Evolutionary conservation across 35 echinoderm and acorn worm species (phyloP).

Genomic region (Chiridota heheva): DNA sequence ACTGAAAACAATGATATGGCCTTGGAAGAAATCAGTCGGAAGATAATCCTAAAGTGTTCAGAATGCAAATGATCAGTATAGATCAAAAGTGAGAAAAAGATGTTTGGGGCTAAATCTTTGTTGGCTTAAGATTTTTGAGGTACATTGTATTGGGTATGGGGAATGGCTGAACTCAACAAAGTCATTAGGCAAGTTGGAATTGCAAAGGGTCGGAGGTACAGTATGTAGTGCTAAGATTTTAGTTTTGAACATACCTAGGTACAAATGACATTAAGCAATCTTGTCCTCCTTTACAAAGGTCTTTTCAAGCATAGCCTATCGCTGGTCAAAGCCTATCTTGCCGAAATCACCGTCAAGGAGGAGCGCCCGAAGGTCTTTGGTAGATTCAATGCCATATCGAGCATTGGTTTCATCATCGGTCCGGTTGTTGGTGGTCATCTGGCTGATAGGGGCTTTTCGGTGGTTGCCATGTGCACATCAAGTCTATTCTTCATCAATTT

Average conservation of each 20-base stretch:
- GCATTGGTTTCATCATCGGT: slow-evolving; percentile 85
- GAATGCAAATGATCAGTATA: too few species aligned
- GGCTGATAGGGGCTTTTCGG: slow-evolving; percentile 66
- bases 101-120: too few species aligned
- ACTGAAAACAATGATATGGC: too few species aligned
- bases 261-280: too few species aligned
- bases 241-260: neutral
- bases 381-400: slow-evolving; percentile 78
- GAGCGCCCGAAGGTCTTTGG: slow-evolving; percentile 79
- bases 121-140: too few species aligned
- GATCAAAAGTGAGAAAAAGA: too few species aligned
- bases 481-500: slow-evolving; percentile 59
- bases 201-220: neutral
- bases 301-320: slow-evolving; percentile 84
- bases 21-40: too few species aligned
- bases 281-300: slow-evolving; percentile 53
- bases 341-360: slow-evolving; percentile 76
- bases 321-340: slow-evolving; percentile 62
- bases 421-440: slow-evolving; percentile 79
- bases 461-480: slow-evolving; percentile 55
- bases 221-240: neutral
- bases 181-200: too few species aligned
- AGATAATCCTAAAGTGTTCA: too few species aligned
- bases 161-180: too few species aligned
- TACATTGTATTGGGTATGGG: too few species aligned